Evolutionary conservation across 2,113 vertebrate species (phyloP).

Genomic region (Sprattus sprattus): DNA sequence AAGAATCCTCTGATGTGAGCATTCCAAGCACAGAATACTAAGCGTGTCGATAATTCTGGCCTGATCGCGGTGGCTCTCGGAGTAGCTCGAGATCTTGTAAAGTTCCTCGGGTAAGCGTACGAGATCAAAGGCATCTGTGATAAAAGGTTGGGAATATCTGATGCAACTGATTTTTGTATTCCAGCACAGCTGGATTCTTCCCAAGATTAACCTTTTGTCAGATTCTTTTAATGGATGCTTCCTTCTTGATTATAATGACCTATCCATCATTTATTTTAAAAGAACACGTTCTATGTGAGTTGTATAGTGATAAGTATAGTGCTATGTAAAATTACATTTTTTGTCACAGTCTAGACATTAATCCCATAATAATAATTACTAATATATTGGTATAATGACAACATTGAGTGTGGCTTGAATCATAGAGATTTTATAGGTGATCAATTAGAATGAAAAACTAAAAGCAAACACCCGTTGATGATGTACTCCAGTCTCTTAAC

Average conservation of each 20-base stretch:
- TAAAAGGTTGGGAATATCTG: background rate
- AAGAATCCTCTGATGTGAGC: background rate
- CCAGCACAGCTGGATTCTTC: background rate
- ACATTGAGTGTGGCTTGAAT: background rate
- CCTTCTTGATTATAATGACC: background rate
- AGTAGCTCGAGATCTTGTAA: background rate
- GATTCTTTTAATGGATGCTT: background rate
- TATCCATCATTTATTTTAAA: too few relatives aligned
- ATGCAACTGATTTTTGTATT: background rate
- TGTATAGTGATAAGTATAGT: background rate
- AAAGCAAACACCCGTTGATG: background rate
- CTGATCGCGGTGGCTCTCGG: background rate
- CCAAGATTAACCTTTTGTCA: background rate
- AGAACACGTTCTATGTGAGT: too few relatives aligned
- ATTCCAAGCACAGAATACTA: background rate
- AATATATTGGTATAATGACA: background rate
- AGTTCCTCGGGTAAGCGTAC: background rate
- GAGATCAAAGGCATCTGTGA: background rate
- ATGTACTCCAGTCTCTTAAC: background rate
- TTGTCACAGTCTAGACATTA: background rate
- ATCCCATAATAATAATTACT: background rate
- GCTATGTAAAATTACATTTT: background rate
- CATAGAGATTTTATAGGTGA: background rate
- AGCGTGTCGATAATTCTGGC: background rate
- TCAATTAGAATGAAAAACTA: background rate